Conservation (phyloP, 2,797 vertebrate genomes). For the Chrosomus eos region DNA sequence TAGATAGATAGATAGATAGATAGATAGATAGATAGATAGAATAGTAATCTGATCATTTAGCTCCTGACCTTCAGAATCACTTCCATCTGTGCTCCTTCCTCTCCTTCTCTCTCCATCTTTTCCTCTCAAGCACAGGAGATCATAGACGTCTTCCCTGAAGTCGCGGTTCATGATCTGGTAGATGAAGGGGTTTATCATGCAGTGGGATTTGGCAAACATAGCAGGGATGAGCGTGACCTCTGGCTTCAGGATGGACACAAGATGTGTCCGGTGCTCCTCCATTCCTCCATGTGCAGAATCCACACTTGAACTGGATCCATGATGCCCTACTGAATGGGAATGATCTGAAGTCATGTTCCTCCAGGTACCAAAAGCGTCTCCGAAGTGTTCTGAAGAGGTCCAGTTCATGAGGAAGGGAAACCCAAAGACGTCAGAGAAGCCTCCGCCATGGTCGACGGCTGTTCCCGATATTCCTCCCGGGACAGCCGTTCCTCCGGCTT, state of each 20-base stretch:
- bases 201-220: conserved; percentile 73
- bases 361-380: conserved; percentile 32
- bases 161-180: conserved; percentile 74
- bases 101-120: conserved; percentile 53
- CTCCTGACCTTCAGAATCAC: conserved; percentile 67
- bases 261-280: neutral
- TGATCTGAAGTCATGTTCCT: conserved; percentile 33
- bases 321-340: neutral
- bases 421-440: conserved; percentile 31
- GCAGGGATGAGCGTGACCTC: conserved; percentile 66
- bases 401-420: conserved; percentile 61
- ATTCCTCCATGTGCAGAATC: conserved; percentile 18
- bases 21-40: neutral
- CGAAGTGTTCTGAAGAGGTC: conserved; percentile 56
- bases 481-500: neutral
- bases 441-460: neutral
- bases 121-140: conserved; percentile 58
- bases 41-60: neutral
- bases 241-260: conserved; percentile 58
- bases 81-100: conserved; percentile 40
- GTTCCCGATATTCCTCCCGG: neutral
- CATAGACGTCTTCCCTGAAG: conserved; percentile 63
- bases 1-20: neutral
- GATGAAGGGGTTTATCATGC: conserved; percentile 73
- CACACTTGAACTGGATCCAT: conserved; percentile 19